Evolutionary conservation across 2,113 vertebrate genomes (phyloP), one percentile per base, ranked within the genome.

Genomic region (Pachyramphus minor): DNA sequence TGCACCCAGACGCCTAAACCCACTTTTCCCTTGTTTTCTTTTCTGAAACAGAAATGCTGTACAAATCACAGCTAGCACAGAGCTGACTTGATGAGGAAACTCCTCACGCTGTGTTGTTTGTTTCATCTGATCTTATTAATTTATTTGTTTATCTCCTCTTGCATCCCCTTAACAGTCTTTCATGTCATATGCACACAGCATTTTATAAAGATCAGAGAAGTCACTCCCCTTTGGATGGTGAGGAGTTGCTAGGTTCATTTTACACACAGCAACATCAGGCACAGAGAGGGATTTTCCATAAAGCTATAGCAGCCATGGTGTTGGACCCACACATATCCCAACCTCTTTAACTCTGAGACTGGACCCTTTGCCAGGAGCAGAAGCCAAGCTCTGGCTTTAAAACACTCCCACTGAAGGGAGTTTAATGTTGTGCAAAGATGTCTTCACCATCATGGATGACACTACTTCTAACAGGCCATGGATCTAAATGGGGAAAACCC

Each of bases 271-370:
- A 83, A 2, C 23, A 28, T 11, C 35, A 84, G 55, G 10, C 37
- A 52, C 11, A 63, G 28, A 44, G 18, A 20, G 76, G 69, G 3
- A 13, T 44, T 75, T 64, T 52, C 35, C 15, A 19, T 5, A 50
- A 37, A 66, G 16, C 17, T 73, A 0, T 1, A 68, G 15, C 13
- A 52, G 27, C 8, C 1, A 0, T 52, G 3, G 4, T 72, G 23
- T 58, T 67, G 27, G 21, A 73, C 12, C 7, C 18, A 16, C 25
- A 42, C 6, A 6, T 24, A n/a, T 10, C 28, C 27, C 14, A 20
- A 31, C 27, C 35, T 18, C 33, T 79, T 27, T 42, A 11, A 18
- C 42, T 80, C 81, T 74, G 42, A 66, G 16, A 8, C n/a, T 67
- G 7, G 45, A 45, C 14, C 3, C 31, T 67, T 35, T 17, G 2